Percentiles rank a stretch among this genome's conserved stretches.
Evolutionary conservation across 2,113 vertebrate species (phyloP).

Genomic region (Canis aureus): DNA sequence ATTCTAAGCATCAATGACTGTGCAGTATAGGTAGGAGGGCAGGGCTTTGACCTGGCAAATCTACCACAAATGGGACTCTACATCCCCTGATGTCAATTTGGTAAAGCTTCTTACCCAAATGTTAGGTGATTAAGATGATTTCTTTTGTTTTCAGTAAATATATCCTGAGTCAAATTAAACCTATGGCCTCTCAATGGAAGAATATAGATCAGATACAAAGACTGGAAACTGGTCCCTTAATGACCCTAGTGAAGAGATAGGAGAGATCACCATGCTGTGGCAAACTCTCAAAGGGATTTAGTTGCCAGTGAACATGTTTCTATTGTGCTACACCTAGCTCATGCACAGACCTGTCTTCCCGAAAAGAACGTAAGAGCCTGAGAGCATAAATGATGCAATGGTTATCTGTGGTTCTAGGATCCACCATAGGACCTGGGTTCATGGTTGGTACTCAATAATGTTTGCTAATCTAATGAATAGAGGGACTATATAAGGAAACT

Average conservation of each 20-base stretch:
- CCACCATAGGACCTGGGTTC: background rate
- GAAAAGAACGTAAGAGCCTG: background rate
- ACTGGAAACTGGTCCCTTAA: background rate
- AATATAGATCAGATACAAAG: background rate
- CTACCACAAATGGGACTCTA: background rate
- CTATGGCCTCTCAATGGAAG: background rate
- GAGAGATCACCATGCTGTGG: background rate
- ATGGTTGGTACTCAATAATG: background rate
- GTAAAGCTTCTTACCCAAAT: background rate
- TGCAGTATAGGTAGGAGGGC: background rate
- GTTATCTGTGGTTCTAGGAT: background rate
- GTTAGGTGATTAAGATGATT: background rate
- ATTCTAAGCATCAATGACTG: background rate
- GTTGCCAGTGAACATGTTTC: background rate
- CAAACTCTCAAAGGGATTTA: background rate
- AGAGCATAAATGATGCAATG: background rate
- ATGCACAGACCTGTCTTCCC: background rate
- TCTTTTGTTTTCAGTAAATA: slow-evolving; percentile 20
- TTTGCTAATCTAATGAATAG: background rate
- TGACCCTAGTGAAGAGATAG: background rate
- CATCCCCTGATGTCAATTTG: background rate
- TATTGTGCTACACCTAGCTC: background rate
- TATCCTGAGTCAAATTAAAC: background rate
- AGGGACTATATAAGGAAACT: background rate
- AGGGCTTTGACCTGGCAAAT: background rate